Conservation (phyloP, 2,888 invertebrate genomes). For the Tipula helvola region DNA sequence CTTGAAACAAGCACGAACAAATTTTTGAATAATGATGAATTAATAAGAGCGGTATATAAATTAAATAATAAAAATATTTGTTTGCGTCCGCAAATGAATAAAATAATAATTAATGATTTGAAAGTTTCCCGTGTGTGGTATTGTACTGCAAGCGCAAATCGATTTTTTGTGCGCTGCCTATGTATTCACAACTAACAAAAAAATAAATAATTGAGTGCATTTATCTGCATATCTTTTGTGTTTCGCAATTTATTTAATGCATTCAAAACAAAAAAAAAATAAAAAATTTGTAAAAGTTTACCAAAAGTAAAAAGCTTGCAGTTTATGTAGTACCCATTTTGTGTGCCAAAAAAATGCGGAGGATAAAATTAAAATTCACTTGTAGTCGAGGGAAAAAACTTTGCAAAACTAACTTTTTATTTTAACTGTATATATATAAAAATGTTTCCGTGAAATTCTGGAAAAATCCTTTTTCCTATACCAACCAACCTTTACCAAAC, state of each 20-base stretch:
- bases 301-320: too few species aligned
- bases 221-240: neutral
- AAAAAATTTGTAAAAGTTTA: neutral
- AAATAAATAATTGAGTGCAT: neutral
- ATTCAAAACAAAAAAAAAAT: neutral
- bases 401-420: neutral
- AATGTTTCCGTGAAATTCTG: neutral
- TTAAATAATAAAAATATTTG: neutral
- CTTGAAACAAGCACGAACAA: neutral
- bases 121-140: neutral
- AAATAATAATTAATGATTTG: neutral
- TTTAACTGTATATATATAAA: neutral
- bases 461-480: neutral
- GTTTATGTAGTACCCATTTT: neutral
- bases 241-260: neutral
- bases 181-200: too few species aligned
- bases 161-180: too few species aligned
- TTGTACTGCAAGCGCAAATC: too few species aligned
- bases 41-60: neutral
- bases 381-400: neutral
- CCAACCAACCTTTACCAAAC: neutral
- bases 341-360: neutral
- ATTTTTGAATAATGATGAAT: neutral
- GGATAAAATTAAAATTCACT: neutral
- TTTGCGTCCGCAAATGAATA: neutral